These are phyloP conservation scores for Aurelia aurita DNA, from an alignment of 30 jellyfish, hydroid and myxozoan species.

Conservation along the genomic window DNA sequence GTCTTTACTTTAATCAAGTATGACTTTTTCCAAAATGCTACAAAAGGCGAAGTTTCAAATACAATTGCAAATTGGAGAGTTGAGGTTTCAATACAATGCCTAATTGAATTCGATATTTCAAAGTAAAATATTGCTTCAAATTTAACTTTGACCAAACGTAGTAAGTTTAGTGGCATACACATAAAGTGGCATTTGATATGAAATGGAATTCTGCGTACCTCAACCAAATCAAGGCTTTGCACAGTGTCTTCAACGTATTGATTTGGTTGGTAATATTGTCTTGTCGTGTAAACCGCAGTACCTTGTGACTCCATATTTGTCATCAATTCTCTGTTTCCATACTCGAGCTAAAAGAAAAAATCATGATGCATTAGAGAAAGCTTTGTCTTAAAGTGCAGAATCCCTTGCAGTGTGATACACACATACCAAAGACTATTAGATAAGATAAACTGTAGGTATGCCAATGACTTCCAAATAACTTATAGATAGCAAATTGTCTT, in stretches of 20 bases:
- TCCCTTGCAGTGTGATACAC: background rate
- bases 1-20: background rate
- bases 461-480: too few species aligned
- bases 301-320: conserved; percentile 57
- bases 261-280: conserved; percentile 47
- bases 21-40: background rate
- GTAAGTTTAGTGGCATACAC: too few species aligned
- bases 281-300: conserved; percentile 11
- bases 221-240: conserved; percentile 33
- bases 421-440: too few species aligned
- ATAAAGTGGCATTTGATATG: too few species aligned
- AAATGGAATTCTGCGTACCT: background rate
- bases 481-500: too few species aligned
- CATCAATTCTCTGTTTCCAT: conserved; percentile 61
- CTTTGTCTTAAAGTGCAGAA: background rate
- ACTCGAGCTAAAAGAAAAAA: conserved; percentile 30
- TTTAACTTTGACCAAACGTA: too few species aligned
- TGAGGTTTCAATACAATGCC: background rate
- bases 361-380: background rate
- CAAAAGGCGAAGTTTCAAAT: background rate
- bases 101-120: background rate
- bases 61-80: background rate
- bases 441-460: too few species aligned
- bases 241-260: conserved; percentile 39
- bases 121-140: too few species aligned